Evolutionary conservation across 2,113 vertebrate genomes (phyloP).

Genomic region (Muntiacus muntjak): DNA sequence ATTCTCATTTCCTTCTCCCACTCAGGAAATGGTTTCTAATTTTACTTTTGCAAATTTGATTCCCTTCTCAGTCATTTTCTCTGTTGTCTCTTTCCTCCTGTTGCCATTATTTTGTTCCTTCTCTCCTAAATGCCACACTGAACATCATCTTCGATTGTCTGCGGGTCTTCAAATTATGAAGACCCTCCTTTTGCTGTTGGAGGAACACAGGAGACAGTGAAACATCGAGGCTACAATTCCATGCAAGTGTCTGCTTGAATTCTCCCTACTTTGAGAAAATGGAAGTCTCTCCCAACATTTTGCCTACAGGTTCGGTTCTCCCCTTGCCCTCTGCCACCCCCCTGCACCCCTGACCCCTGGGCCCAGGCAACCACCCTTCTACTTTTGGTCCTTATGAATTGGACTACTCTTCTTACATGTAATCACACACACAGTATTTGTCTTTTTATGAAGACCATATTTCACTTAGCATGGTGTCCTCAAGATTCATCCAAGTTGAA

Average conservation of each 20-base stretch:
- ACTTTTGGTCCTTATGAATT: neutral
- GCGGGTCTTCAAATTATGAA: neutral
- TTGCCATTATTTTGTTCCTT: neutral
- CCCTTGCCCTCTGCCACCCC: neutral
- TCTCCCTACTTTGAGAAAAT: neutral
- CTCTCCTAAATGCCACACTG: neutral
- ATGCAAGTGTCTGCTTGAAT: neutral
- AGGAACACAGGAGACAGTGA: neutral
- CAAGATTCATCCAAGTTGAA: neutral
- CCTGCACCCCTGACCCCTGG: accelerated
- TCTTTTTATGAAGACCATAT: neutral
- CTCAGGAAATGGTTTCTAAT: neutral
- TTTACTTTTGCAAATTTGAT: neutral
- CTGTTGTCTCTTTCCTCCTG: neutral
- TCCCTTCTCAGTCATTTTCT: neutral
- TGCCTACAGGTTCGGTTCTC: neutral
- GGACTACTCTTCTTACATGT: neutral
- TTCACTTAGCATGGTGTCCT: neutral
- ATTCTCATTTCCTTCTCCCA: neutral
- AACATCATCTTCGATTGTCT: neutral
- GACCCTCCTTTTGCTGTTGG: neutral
- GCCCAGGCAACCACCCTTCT: neutral
- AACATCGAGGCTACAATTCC: neutral
- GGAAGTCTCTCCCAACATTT: neutral
- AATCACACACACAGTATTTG: neutral